Percentiles rank a stretch among this genome's conserved stretches.
Conservation (phyloP, 2,113 vertebrate species). For the Canis aureus region DNA sequence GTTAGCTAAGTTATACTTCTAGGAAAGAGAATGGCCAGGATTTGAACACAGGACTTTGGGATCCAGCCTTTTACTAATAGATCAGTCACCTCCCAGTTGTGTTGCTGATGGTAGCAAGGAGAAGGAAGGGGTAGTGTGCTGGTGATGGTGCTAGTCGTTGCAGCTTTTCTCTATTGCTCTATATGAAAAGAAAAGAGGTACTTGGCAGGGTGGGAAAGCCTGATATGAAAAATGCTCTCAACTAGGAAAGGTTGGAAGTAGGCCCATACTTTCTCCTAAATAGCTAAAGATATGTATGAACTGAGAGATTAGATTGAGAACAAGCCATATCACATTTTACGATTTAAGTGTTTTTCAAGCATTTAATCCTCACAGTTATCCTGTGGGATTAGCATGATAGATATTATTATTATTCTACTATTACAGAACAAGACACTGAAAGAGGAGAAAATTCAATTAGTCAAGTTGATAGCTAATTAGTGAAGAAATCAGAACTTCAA, state of each 20-base stretch:
- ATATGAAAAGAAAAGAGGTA: not conserved
- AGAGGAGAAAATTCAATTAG: not conserved
- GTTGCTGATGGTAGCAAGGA: fast-evolving
- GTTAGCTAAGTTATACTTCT: not conserved
- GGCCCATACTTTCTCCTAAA: not conserved
- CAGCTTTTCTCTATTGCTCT: not conserved
- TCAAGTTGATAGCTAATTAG: not conserved
- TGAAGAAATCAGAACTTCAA: not conserved
- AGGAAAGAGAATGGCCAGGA: not conserved
- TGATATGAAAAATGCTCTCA: not conserved
- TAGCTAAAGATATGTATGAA: not conserved
- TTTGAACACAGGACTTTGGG: not conserved
- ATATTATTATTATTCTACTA: not conserved
- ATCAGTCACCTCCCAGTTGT: not conserved
- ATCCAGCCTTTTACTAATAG: not conserved
- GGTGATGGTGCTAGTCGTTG: no score
- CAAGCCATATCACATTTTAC: not conserved
- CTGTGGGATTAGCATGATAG: not conserved
- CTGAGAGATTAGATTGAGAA: not conserved
- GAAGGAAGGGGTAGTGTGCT: no score
- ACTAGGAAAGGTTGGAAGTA: not conserved
- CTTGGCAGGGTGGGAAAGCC: not conserved
- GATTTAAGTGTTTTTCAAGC: not conserved
- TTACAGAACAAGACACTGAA: not conserved
- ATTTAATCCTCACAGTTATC: not conserved